Base-by-base conservation (phyloP, 2,888 invertebrate species). In the Aethes cnicana region DNA sequence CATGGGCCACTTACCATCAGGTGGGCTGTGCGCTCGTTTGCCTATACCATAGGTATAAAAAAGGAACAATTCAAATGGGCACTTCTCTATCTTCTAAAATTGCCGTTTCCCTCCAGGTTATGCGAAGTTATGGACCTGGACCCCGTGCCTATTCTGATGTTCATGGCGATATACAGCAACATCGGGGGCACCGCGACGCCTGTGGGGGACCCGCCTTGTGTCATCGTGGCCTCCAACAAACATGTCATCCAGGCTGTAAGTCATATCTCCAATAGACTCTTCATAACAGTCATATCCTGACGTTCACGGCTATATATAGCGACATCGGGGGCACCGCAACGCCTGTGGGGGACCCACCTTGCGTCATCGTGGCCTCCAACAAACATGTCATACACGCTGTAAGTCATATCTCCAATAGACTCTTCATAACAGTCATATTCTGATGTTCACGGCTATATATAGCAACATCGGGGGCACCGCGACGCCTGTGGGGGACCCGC, bases 331-430 rank as follows among this genome's bases (percentile, higher is more conserved):
- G 97, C 0, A 94, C 96, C 0, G 92, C 95, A 2, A 97, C 97
- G 0, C 97, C 97, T 0, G 94, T 98, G 0, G 97, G 97, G 0
- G 97, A 97, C 75, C 97, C 97, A 0, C 97, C 97, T 0, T 97
- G 97, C 72, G 96, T 97, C 52, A 96, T 98, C 59, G 96, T 97
- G 39, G 95, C 95, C 7, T 94, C 95, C n/a, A n/a, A n/a, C n/a
- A n/a, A n/a, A n/a, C 91, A 91, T 36, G 92, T 95, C 25, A 75
- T 91, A 2, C 84, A 90, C 46, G 90, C 92, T 53, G 94, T 94
- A 80, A 90, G 91, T 78, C n/a, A n/a, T n/a, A n/a, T n/a, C n/a
- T n/a, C n/a, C n/a, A n/a, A n/a, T n/a, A n/a, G n/a, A n/a, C n/a
- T n/a, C n/a, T n/a, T n/a, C n/a, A n/a, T n/a, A n/a, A n/a, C n/a